Base-by-base conservation (phyloP, 92 coral and sea anemone species). In the Pocillopora meandrina region DNA sequence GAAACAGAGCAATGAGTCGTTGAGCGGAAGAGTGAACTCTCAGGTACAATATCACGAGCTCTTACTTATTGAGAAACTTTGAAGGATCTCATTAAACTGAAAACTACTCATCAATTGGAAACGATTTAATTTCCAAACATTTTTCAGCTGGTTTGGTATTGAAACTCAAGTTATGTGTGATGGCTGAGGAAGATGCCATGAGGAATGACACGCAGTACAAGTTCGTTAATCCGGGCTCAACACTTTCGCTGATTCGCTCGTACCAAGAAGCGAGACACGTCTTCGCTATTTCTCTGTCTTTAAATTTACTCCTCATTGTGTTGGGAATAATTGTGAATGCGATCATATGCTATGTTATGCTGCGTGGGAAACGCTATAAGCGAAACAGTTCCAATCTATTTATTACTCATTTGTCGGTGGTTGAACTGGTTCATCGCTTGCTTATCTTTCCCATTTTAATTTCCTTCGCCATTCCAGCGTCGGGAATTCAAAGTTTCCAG, bases 301-400 rank as follows among this genome's bases (percentile, higher is more conserved):
- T 64, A 49, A 49, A 65, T 26, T 60, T 61, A 33, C 71, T 78
- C 19, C 59, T 78, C 13, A 78, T 81, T 65, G 47, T 59, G 31
- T 68, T 35, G 61, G 85, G 85, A 52, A 57, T 81, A 18, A 34
- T 81, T 26, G 66, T 81, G 10, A 81, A 69, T 36, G 26, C 66
- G 57, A 33, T 17, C 35, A 34, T 81, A 23, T 55, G 35, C 33
- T 57, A 61, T 18, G 18, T 81, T 11, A 81, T 81, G 85, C 49
- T 47, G 14, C 85, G 85, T 20, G 52, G 67, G n/a, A 81, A 81
- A 56, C 56, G 75, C 60, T 56, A 67, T 19, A 58, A 71, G 6
- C 55, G 71, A 71, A 81, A 81, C 85, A 68, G 34, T 56, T 81
- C 85, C 1, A 81, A 81, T 69, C 57, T 81, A 76, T 69, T 81